These are phyloP conservation scores for Diaperis boleti DNA, from an alignment of 2,888 invertebrate genomes.

Conservation along the genomic window DNA sequence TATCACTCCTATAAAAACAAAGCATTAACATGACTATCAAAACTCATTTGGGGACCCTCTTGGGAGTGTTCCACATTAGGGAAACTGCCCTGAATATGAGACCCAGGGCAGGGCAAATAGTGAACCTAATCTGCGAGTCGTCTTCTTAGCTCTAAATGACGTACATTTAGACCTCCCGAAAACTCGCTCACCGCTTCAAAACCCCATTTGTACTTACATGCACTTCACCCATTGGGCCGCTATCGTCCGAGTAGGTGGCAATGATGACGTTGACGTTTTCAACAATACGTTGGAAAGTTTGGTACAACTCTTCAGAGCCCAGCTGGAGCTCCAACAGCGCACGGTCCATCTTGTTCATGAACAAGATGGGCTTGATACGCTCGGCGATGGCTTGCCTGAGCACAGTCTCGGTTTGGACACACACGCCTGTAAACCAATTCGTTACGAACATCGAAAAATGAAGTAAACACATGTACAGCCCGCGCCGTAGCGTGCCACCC, in stretches of 20 bases:
- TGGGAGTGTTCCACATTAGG: constrained; percentile 56
- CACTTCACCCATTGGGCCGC: constrained; percentile 99
- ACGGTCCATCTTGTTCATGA: constrained; percentile 99
- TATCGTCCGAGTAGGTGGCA: constrained; percentile 97
- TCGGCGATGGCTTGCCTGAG: constrained; percentile 99
- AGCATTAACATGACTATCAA: too few relatives aligned
- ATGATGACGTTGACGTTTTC: constrained; percentile 99
- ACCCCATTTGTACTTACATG: constrained; percentile 74
- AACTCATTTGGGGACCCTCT: too few relatives aligned
- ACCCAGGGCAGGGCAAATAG: constrained; percentile 59
- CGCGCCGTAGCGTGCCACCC: constrained; percentile 74
- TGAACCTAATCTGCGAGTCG: constrained; percentile 57
- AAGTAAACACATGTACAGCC: constrained; percentile 64
- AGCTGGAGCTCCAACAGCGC: constrained; percentile 97
- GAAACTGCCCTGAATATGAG: constrained; percentile 57
- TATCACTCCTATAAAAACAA: too few relatives aligned
- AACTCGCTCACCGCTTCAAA: constrained; percentile 4
- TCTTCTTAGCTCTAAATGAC: constrained; percentile 36
- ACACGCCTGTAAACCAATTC: constrained; percentile 81
- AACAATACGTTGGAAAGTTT: constrained; percentile 99
- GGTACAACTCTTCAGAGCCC: constrained; percentile 96
- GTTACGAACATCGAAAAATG: neutral
- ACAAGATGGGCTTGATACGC: constrained; percentile 99
- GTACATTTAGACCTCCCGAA: constrained; percentile 17
- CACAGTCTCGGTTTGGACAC: constrained; percentile 99